Evolutionary conservation across 2,113 vertebrate species (phyloP).

Genomic region (Cyprinodon tularosa): DNA sequence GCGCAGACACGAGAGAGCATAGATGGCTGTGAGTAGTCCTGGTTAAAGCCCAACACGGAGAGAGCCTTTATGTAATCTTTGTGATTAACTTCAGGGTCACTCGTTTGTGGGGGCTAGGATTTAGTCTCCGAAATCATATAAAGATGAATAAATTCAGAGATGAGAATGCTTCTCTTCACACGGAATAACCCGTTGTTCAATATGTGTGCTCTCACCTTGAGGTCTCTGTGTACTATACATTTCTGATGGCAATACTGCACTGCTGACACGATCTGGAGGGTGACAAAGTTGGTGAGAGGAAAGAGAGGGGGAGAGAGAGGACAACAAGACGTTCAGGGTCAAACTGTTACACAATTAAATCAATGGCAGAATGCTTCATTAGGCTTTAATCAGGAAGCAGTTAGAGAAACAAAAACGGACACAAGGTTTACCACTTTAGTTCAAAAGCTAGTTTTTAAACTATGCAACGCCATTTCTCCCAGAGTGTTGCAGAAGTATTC

Average conservation of each 20-base stretch:
- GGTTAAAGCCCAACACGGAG: background rate
- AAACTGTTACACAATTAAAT: background rate
- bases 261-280: conserved; percentile 89
- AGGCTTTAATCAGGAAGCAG: conserved; percentile 19
- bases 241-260: conserved; percentile 97
- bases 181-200: conserved; percentile 8
- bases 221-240: conserved; percentile 91
- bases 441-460: background rate
- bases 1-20: background rate
- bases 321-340: conserved; percentile 1
- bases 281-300: conserved; percentile 15
- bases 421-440: background rate
- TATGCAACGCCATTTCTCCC: background rate
- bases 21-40: background rate
- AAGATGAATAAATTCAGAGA: conserved; percentile 26
- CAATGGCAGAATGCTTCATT: conserved; percentile 11
- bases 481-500: background rate
- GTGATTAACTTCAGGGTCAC: conserved; percentile 30
- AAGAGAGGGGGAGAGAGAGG: background rate
- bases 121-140: conserved; percentile 39
- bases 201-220: conserved; percentile 83
- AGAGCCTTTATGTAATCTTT: conserved; percentile 28
- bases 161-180: conserved; percentile 14
- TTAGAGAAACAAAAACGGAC: background rate
- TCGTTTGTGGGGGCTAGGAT: conserved; percentile 6